Percentiles rank a stretch among this genome's conserved stretches.
These are phyloP conservation scores for Hippocampus guttulatus DNA, from an alignment of 2,113 vertebrate genomes.

Conservation along the genomic window DNA sequence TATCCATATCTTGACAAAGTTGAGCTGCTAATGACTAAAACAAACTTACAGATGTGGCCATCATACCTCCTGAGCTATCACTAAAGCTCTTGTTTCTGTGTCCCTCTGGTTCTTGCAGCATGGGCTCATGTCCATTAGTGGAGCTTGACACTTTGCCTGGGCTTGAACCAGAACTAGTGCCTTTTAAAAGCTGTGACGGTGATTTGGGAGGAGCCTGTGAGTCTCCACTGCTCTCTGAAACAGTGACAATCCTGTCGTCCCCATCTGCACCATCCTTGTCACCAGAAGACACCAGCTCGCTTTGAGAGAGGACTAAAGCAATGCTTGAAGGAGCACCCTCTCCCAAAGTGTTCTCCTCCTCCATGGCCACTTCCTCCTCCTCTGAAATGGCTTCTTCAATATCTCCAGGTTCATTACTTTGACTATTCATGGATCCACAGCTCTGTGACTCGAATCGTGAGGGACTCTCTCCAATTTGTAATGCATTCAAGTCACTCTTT, in stretches of 20 bases:
- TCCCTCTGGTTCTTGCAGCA: conserved; percentile 28
- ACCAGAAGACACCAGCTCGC: conserved; percentile 58
- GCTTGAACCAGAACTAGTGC: conserved; percentile 38
- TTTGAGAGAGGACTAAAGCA: conserved; percentile 66
- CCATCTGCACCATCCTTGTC: conserved; percentile 53
- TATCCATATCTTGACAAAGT: not conserved
- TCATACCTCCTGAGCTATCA: conserved; percentile 84
- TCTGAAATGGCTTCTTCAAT: conserved; percentile 14
- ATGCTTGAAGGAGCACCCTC: conserved; percentile 53
- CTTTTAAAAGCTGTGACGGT: conserved; percentile 12
- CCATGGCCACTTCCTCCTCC: conserved; percentile 24
- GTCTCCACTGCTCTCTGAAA: conserved; percentile 58
- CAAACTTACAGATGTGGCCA: not conserved
- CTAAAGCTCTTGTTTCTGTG: conserved; percentile 73
- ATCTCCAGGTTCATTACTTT: conserved; percentile 17
- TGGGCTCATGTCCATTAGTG: conserved; percentile 45
- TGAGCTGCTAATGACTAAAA: not conserved
- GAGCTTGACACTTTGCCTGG: conserved; percentile 21
- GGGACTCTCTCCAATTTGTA: not conserved
- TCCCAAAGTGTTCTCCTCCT: conserved; percentile 46
- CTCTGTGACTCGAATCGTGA: conserved; percentile 7
- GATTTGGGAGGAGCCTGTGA: conserved; percentile 32
- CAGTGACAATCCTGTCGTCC: conserved; percentile 42
- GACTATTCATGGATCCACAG: conserved; percentile 19
- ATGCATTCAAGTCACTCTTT: conserved; percentile 35